Percentiles rank a stretch among this genome's conserved stretches.
Evolutionary conservation across 2,888 invertebrate genomes (phyloP).

Genomic region (Carcina quercana): DNA sequence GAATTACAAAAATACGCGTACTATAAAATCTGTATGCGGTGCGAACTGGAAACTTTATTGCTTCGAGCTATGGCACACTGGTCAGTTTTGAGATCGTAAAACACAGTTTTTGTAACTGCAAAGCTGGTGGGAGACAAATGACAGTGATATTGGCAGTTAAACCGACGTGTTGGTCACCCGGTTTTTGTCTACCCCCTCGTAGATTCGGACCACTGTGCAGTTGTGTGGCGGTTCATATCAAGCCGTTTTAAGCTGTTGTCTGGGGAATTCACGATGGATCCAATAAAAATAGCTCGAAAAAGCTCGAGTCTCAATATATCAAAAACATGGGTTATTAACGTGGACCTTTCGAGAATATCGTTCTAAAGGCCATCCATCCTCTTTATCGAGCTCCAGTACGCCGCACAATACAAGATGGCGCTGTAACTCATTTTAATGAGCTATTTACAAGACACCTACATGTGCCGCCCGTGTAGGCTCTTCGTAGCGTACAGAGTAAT

Average conservation of each 20-base stretch:
- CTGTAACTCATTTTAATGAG: conserved; percentile 29
- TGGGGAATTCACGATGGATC: not conserved
- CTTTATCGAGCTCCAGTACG: not conserved
- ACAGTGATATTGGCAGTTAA: conserved; percentile 55
- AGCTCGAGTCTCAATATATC: no score
- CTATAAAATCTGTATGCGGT: conserved; percentile 10
- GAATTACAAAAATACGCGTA: conserved; percentile 24
- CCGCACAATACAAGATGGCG: not conserved
- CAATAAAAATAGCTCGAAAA: no score
- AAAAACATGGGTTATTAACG: no score
- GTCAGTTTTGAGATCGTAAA: not conserved
- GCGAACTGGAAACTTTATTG: not conserved
- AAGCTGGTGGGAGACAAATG: conserved; percentile 48
- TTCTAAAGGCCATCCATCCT: not conserved
- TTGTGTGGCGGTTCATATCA: no score
- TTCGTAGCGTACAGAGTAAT: no score
- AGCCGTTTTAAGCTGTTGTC: no score
- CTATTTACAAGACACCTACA: conserved; percentile 20
- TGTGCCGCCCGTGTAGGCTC: not conserved
- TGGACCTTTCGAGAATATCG: no score
- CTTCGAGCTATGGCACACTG: not conserved
- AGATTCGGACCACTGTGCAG: conserved; percentile 30
- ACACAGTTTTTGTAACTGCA: conserved; percentile 25
- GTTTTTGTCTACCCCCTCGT: conserved; percentile 34
- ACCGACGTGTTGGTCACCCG: conserved; percentile 27